These are phyloP conservation scores for Sciurus carolinensis DNA, from an alignment of 2,797 vertebrate species.

Conservation along the genomic window DNA sequence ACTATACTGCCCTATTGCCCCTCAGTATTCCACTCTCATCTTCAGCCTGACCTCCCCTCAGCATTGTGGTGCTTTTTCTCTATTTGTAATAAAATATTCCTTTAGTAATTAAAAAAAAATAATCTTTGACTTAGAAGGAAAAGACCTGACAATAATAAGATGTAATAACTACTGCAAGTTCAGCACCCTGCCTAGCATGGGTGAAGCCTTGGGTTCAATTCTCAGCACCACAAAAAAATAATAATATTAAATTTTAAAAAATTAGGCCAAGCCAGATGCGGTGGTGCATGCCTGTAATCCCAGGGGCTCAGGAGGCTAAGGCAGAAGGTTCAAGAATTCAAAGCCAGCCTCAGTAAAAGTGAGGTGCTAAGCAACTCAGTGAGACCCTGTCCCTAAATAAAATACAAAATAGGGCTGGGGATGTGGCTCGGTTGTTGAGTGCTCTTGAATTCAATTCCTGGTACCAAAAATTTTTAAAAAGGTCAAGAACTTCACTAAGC, in stretches of 20 bases:
- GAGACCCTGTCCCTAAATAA: too few relatives aligned
- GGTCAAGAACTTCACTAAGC: conserved; percentile 45
- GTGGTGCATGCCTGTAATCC: too few relatives aligned
- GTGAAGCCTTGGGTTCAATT: not conserved
- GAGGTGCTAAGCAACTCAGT: too few relatives aligned
- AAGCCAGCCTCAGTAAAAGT: too few relatives aligned
- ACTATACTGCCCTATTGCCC: not conserved
- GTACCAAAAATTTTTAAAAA: not conserved
- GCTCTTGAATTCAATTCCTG: too few relatives aligned
- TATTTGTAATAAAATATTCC: not conserved
- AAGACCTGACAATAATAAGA: conserved; percentile 34
- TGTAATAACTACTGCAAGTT: conserved; percentile 26
- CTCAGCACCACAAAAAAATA: not conserved
- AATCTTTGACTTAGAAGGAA: not conserved
- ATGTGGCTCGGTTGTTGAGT: too few relatives aligned
- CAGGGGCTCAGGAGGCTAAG: too few relatives aligned
- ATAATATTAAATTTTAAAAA: conserved; percentile 37
- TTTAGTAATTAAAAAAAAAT: not conserved
- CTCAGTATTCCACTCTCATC: conserved; percentile 26
- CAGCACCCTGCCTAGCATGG: not conserved
- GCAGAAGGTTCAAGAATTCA: too few relatives aligned
- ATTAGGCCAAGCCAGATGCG: not conserved
- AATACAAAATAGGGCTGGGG: too few relatives aligned
- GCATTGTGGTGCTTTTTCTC: not conserved
- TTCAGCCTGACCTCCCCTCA: not conserved